Evolutionary conservation across 1,140 invertebrate species (phyloP), one percentile per base, ranked within the genome.

Genomic region (Drusus annulatus): DNA sequence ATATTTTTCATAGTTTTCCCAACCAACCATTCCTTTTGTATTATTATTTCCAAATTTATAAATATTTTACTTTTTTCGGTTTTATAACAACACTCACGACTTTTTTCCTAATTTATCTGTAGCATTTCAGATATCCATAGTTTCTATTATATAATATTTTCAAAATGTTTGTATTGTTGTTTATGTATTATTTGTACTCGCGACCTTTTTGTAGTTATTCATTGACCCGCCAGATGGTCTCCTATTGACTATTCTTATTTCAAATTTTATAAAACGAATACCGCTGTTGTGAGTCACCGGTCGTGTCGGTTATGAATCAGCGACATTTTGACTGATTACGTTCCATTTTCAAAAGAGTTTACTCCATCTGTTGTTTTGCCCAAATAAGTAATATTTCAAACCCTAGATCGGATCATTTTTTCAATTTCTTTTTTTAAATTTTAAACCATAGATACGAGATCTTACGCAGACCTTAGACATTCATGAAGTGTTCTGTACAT

Each of bases 191-290:
- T 21, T n/a, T n/a, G 6, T 65, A 65, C 25, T 65, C 68, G 25
- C 45, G 68, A 71, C 68, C 45, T 31, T 36, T 65, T 36, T n/a
- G 28, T 21, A 23, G 17, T 71, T 71, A 54, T 23, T 50, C 25
- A 16, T 71, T 71, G 13, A 71, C 50, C 68, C 45, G 68, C 68
- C 68, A 71, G 68, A 71, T 71, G 68, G 51, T 71, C 68, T 51
- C 68, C 19, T 71, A 25, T 71, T 71, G 21, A 21, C 15, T 71
- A 71, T 25, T 71, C 19, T 36, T 45, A 45, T 69, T 69, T 69
- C 7, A 45, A 71, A 52, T n/a, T 23, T 23, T 71, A 19, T 21
- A 71, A 65, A 71, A 52, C 2, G 50, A 54, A 52, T 71, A 15
- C n/a, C n/a, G 25, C 31, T 17, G 36, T 50, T 21, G 68, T 54